Base-by-base conservation (phyloP, 2,113 vertebrate genomes). In the Prinia subflava region DNA sequence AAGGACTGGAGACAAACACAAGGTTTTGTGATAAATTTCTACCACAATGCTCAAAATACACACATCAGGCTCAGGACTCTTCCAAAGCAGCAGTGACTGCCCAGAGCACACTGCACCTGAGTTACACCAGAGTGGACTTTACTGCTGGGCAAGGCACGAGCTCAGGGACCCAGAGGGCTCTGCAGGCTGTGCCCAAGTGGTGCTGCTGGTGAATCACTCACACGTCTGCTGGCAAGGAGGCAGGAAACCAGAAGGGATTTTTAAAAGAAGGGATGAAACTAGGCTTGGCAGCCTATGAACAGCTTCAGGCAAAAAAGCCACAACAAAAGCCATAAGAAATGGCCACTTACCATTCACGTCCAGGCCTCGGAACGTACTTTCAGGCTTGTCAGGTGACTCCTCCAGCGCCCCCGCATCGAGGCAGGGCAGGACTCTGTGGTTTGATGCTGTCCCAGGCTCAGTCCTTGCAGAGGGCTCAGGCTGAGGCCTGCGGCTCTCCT, bases 401-500 rank as follows among this genome's bases (percentile, higher is more conserved):
- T 97, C 97, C 67, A 95, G 13, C 2, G 95, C 44, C 86, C 92
- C 97, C 16, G 91, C 68, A 57, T 98, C 97, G 7, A 97, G 4
- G 7, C 94, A 96, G 91, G 97, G 92, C 89, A 97, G 86, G 17
- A 83, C 96, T 88, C 98, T 98, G 91, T 98, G 98, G 92, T 98
- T 99, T 87, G 98, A 97, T 27, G 97, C 75, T 57, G 97, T 93
- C 52, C 97, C 98, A n/a, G 98, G 91, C 56, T 98, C 98, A 96
- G 97, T 97, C 97, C 98, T 97, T 78, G 96, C 92, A 28, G 97
- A 87, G 47, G 98, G 97, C 93, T 99, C 99, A 92, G 98, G 96
- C 47, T 99, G 98, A 92, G 98, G 98, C 98, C 99, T 99, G 97
- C 98, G 98, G 90, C 97, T 98, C 82, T 99, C 99, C 92, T 99